phyloP scores from a whole-genome alignment of 2,797 vertebrate genomes.

The Eulemur mongoz region DNA sequence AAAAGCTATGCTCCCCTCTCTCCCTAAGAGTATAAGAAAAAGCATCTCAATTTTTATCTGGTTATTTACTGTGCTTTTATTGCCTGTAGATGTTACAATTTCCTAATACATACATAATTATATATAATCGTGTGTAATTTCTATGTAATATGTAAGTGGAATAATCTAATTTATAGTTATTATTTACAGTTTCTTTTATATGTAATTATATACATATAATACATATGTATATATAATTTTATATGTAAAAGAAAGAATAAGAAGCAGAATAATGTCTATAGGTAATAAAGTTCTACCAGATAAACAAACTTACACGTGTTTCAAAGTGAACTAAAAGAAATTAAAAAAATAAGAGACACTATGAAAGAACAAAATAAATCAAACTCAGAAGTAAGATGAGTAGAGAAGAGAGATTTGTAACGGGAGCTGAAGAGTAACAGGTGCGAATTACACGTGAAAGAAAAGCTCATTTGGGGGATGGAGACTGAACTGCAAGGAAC shows the following conservation, averaged over 20 bases:
- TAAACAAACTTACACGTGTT: neutral
- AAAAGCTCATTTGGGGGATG: neutral
- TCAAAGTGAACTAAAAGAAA: neutral
- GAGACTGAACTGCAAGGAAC: neutral
- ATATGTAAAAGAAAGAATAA: neutral
- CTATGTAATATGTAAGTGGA: neutral
- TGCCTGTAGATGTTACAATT: neutral
- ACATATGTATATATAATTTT: neutral
- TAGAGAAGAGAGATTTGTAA: neutral
- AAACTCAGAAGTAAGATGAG: neutral
- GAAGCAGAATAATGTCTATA: neutral
- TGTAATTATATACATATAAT: neutral
- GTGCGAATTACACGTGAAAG: neutral
- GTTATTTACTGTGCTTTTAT: neutral
- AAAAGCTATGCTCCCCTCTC: accelerated
- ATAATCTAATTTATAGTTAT: neutral
- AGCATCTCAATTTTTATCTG: neutral
- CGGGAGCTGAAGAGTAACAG: neutral
- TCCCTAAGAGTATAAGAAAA: neutral
- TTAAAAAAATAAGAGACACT: neutral
- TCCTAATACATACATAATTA: neutral
- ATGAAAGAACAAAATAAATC: neutral
- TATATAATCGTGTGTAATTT: neutral
- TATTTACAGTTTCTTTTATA: neutral
- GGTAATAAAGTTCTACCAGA: neutral